Evolutionary conservation across 2,113 vertebrate genomes (phyloP), one percentile per base, ranked within the genome.

Genomic region (Oncorhynchus clarkii): DNA sequence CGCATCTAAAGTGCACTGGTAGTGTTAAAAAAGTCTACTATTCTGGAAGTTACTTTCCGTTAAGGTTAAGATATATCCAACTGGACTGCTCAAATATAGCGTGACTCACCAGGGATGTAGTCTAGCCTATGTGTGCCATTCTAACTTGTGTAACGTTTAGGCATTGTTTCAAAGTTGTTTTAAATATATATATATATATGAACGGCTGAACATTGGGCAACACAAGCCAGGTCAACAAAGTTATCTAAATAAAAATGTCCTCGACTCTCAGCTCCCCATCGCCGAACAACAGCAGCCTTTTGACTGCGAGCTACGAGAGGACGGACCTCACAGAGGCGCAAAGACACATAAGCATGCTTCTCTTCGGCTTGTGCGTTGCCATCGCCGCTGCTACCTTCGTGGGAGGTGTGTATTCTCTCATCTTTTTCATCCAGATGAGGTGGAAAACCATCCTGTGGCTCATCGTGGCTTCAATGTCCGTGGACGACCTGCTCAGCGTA

Each of bases 401-500:
- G 59, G 96, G 97, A 79, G 95, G 96, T 71, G 59, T 96, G 60
- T 98, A 94, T 83, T 98, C 96, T 0, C 91, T 99, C 5, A 84
- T 93, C 51, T 90, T 92, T 72, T 87, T 97, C 79, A 87, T 96
- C 78, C 93, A 88, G 78, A 94, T 93, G 93, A 93, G 92, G 71
- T 91, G 81, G 54, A 95, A 92, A 82, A 97, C 93, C 64, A 92
- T 92, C 0, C 74, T 99, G 71, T 95, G 95, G 24, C 79, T 96
- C 81, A 94, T 99, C 0, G 96, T 99, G 88, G 95, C 95, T 68
- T 97, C 95, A 51, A 91, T 97, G 93, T 95, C 96, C 1, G 86
- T 96, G 86, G 97, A 98, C 66, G 98, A 99, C 83, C 91, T 99
- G 70, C 88, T 98, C 78, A 95, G 95, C 45, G 86, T 95, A 73